Evolutionary conservation across 2,888 invertebrate species (phyloP).

Genomic region (Incurvaria masculella): DNA sequence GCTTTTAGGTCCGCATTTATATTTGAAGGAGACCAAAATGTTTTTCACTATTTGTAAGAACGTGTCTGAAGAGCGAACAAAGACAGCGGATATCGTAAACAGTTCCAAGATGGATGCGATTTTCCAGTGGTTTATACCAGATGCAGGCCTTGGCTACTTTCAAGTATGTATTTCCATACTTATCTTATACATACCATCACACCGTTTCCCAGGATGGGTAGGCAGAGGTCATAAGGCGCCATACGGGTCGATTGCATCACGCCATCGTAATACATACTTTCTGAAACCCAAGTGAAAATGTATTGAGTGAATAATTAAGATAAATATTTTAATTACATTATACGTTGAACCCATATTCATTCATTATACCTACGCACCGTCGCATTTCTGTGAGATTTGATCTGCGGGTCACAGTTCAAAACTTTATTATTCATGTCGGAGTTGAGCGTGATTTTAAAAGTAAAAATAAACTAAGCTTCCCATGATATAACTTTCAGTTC

Average conservation of each 20-base stretch:
- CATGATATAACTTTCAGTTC: too few relatives aligned
- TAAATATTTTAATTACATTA: slow-evolving; percentile 4
- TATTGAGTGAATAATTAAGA: background rate
- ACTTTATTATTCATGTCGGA: too few relatives aligned
- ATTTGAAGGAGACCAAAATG: slow-evolving; percentile 29
- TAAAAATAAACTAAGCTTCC: too few relatives aligned
- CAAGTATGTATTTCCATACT: slow-evolving; percentile 34
- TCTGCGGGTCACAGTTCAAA: too few relatives aligned
- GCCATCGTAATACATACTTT: background rate
- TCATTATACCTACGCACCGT: too few relatives aligned
- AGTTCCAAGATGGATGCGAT: slow-evolving; percentile 37
- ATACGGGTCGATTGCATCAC: background rate
- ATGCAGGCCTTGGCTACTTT: slow-evolving; percentile 37
- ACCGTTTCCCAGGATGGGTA: too few relatives aligned
- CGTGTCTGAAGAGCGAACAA: slow-evolving; percentile 31
- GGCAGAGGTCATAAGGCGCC: too few relatives aligned
- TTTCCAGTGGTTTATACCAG: slow-evolving; percentile 46
- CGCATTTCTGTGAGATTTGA: too few relatives aligned
- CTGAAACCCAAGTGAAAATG: background rate
- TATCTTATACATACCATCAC: background rate
- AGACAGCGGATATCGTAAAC: slow-evolving; percentile 33
- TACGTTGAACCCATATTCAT: too few relatives aligned
- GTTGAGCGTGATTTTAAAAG: too few relatives aligned
- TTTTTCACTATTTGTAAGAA: slow-evolving; percentile 36
- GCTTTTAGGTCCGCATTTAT: slow-evolving; percentile 34